Conservation (phyloP, 2,888 invertebrate genomes). For the Archips crataeganus region DNA sequence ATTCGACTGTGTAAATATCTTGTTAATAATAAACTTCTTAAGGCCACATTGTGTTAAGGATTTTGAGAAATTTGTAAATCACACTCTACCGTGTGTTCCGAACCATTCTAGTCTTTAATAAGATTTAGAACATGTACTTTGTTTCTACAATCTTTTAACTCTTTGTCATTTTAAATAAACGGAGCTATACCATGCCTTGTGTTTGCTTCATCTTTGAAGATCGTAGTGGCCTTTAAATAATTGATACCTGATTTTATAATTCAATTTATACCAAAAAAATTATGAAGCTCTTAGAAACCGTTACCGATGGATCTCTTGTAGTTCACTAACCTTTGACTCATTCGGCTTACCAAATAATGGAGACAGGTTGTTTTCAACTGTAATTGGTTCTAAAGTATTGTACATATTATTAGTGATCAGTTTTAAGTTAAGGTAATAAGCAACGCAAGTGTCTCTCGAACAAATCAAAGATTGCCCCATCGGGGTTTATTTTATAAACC, state of each 20-base stretch:
- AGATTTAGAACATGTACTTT: conserved; percentile 40
- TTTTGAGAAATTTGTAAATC: conserved; percentile 48
- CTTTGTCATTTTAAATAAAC: conserved; percentile 42
- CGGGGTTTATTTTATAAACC: conserved; percentile 70
- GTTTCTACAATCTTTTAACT: conserved; percentile 38
- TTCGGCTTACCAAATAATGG: conserved; percentile 77
- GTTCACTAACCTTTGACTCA: conserved; percentile 68
- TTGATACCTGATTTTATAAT: conserved; percentile 79
- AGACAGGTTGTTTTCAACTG: conserved; percentile 68
- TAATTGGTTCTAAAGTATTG: conserved; percentile 74
- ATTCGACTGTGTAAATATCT: conserved; percentile 79
- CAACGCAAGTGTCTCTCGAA: conserved; percentile 57
- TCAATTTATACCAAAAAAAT: conserved; percentile 84
- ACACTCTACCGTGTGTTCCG: conserved; percentile 61
- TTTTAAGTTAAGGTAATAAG: conserved; percentile 58
- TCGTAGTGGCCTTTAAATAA: conserved; percentile 63
- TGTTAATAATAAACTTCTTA: conserved; percentile 55
- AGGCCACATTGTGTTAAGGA: conserved; percentile 64
- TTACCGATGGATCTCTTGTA: conserved; percentile 85
- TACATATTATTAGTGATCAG: conserved; percentile 70
- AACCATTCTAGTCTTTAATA: conserved; percentile 72
- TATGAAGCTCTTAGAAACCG: conserved; percentile 80
- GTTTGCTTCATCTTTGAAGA: conserved; percentile 51
- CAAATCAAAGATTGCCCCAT: conserved; percentile 62
- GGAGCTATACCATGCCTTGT: conserved; percentile 24